Base-by-base conservation (phyloP, 2,888 invertebrate species). In the Leucoma salicis region DNA sequence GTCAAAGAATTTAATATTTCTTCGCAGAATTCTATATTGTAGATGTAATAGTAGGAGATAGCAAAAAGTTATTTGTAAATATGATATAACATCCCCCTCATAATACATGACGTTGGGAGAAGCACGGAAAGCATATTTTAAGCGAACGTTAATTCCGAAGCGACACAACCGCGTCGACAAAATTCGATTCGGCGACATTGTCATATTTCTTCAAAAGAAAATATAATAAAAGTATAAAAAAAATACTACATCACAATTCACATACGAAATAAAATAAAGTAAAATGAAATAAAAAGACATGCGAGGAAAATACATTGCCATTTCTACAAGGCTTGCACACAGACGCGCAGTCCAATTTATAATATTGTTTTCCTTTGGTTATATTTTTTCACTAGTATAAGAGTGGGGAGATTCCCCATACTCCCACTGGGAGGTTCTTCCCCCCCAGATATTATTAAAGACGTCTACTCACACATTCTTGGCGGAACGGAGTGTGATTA, bases 361-460 rank as follows among this genome's bases (percentile, higher is more conserved):
- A 89, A 89, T 89, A 89, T 89, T 89, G 88, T 89, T 89, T 89
- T 88, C 88, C 83, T 85, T 75, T 57, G 82, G 86, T 86, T 87
- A 87, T 88, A 87, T 89, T 89, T 89, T 89, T 89, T 87, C 88
- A 88, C 85, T 88, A 89, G 88, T 79, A 75, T 77, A 74, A 75
- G 47, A 51, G 67, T 64, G 56, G 43, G 53, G 59, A 42, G 56
- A 35, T 49, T 42, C 52, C 46, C 53, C 41, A 42, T 53, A 38
- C 49, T 36, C 53, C 45, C 52, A 55, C 47, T 56, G 54, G 49
- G 50, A 55, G 51, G 53, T 57, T 49, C 54, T 49, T 25, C n/a
- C 7, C 74, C 78, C 85, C 82, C 81, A 75, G 88, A 88, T 89
- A 89, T 89, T 89, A 89, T 89, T 89, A 89, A 89, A 89, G 88